Evolutionary conservation across 2,797 vertebrate genomes (phyloP), one percentile per base, ranked within the genome.

Genomic region (Taenioides sp.): DNA sequence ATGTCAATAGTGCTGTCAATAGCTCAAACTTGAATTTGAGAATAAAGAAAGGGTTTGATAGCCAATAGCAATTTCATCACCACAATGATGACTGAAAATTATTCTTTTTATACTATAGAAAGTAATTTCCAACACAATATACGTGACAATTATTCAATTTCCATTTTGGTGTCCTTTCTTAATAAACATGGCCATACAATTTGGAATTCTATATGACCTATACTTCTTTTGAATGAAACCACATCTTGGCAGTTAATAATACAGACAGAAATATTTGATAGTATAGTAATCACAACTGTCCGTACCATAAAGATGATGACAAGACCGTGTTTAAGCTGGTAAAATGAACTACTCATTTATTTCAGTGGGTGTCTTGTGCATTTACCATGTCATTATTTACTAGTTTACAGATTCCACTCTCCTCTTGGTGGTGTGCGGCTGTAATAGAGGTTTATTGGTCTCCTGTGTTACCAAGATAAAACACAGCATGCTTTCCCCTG

Each of bases 371-470:
- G 54, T n/a, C 54, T 57, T 12, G 22, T 57, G 22, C 23, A 23
- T 60, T 60, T 18, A 60, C 6, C 1, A 28, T 60, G 25, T 27
- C 23, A 18, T 31, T 18, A 25, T 60, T 60, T 28, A 60, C 58
- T 18, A 31, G 25, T 60, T 60, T 28, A 60, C 27, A 28, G 27
- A 60, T 31, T 28, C 57, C 28, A 34, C 18, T 31, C 20, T 62
- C 31, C 28, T 62, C 60, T 62, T 37, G 11, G 27, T 20, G 28
- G 25, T 5, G 25, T 31, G 27, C 18, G 58, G 25, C 25, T 59
- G 25, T 59, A 59, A 59, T 59, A 28, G 58, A 27, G 18, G 58
- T 60, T 60, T 60, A 31, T 60, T 60, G 25, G 25, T 28, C 58
- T 31, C 17, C 58, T 7, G 58, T 27, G 58, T 28, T 28, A 31